phyloP scores from a whole-genome alignment of 2,113 vertebrate species.

The Baryphthengus martii region DNA sequence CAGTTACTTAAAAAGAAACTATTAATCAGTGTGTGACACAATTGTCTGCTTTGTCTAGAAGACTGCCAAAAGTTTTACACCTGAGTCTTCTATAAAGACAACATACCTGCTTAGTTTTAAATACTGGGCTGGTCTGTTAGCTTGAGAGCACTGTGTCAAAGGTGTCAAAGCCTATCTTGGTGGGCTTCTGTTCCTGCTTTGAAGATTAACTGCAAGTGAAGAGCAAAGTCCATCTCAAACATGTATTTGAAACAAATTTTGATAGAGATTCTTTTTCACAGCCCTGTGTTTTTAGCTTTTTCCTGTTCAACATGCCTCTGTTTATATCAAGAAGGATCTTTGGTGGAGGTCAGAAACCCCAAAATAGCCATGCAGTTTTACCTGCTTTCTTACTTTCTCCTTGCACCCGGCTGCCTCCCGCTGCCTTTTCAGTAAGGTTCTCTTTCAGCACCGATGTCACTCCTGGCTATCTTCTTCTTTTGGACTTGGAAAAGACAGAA shows the following conservation, averaged over 20 bases:
- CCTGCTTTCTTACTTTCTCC: neutral
- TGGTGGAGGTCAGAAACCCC: neutral
- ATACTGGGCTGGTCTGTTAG: neutral
- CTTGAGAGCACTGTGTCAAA: neutral
- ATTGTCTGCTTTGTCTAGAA: neutral
- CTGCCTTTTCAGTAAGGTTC: neutral
- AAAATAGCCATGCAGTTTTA: neutral
- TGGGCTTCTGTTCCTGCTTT: neutral
- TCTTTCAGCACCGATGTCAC: neutral
- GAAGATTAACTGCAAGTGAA: neutral
- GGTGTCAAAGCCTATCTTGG: neutral
- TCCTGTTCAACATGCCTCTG: neutral
- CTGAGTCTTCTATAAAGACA: neutral
- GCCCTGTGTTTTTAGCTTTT: neutral
- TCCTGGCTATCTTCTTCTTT: neutral
- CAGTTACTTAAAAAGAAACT: neutral
- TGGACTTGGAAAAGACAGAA: neutral
- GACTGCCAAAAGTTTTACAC: neutral
- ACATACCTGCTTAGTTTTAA: neutral
- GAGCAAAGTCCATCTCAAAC: neutral
- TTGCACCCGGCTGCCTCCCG: neutral
- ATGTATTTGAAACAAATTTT: neutral
- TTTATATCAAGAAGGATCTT: neutral
- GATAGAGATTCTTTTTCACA: neutral
- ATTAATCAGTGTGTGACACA: fast-evolving